Evolutionary conservation across 2,888 invertebrate species (phyloP), one percentile per base, ranked within the genome.

Genomic region (Rhagonycha fulva): DNA sequence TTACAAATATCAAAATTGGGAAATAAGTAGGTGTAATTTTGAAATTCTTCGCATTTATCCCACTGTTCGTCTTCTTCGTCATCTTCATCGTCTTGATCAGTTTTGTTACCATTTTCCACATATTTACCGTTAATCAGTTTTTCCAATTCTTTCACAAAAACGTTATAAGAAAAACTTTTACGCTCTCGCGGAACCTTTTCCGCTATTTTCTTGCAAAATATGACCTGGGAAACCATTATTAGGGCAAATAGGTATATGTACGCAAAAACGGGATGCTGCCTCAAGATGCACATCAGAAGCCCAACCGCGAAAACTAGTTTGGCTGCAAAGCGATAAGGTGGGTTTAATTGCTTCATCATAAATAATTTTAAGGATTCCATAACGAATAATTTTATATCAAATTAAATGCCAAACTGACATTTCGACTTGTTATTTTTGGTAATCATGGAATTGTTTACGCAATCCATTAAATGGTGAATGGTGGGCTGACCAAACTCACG

Each of bases 1-100:
- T 30, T 5, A 30, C 30, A 12, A 24, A 68, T 66, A n/a, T 47
- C 47, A n/a, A 47, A 47, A 47, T 47, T 47, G 7, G 47, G 26
- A 66, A 66, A 66, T 66, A 66, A 24, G 4, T 66, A 66, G 26
- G 63, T 66, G 26, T 24, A 66, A 24, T 68, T 68, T 68, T 30
- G 23, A 62, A 24, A n/a, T 24, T 70, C 60, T 70, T 26, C 32
- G 7, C 70, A 70, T 62, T 70, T 70, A 70, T 70, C 70, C 70
- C 70, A 70, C n/a, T 70, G 61, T 11, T 70, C 32, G n/a, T 47
- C 47, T 12, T 62, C 70, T 11, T 32, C 60, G 12, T 60, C 28
- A 0, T 30, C 19, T 1, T 9, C 30, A 10, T 68, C 68, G 7
- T 68, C 14, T 4, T 68, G 30, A 30, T 9, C 10, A 47, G 3